Base-by-base conservation (phyloP, 92 coral and sea anemone genomes). In the Paramuricea clavata region DNA sequence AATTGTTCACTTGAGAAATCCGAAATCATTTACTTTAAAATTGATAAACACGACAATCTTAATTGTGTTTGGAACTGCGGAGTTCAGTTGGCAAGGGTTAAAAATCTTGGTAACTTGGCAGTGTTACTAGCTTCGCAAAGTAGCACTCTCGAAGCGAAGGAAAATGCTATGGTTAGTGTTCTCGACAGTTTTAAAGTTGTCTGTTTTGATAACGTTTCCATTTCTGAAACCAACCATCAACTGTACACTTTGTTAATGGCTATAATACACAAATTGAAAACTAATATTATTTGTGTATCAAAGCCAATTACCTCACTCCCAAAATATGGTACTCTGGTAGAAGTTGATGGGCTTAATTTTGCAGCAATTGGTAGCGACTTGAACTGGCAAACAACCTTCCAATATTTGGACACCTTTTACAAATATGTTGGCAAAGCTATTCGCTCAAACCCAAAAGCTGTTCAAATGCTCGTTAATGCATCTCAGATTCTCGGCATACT, bases 201-300 rank as follows among this genome's bases (percentile, higher is more conserved):
- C 41, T 94, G 95, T 75, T 62, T 95, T 41, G 98, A 95, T 81
- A 78, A 92, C 87, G 89, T 52, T 50, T 39, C 88, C 33, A 82
- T 68, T 54, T 56, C 82, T 33, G 91, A 88, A 62, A 65, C 19
- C 15, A 81, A 89, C 34, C 76, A 83, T 7, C 30, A 44, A 19
- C 74, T 91, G 21, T 90, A 86, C 86, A 49, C 87, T 30, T 87
- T 91, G 21, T 77, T 95, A 22, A 74, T 85, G 27, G 54, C 94
- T 10, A 64, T 87, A 31, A 74, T 95, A 87, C 19, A 36, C 31
- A 52, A 88, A 74, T 65, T 83, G 43, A 76, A 57, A 0, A 69
- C 35, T 13, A 67, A 71, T 86, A 88, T 87, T n/a, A 49, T 91
- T 22, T 81, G 86, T 64, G 59, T 74, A 13, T 59, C 77, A 56